A percentile compares a stretch with the other conserved stretches of the same genome.
Conservation (phyloP, 2,113 vertebrate species). For the Scatophagus argus region DNA sequence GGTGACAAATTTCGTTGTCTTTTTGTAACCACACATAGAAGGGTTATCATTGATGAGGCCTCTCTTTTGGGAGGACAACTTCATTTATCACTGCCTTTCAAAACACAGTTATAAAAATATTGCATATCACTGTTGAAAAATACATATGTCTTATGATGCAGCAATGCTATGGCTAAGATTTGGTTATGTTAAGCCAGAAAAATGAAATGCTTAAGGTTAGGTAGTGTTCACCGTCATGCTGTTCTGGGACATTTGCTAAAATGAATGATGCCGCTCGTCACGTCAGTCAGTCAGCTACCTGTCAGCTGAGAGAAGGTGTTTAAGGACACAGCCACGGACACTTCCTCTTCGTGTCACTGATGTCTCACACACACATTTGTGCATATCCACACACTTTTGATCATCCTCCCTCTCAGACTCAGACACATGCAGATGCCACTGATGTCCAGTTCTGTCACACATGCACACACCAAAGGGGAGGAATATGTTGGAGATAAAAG, state of each 20-base stretch:
- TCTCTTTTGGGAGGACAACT: neutral
- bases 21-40: too few species aligned
- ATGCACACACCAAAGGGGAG: constrained; percentile 14
- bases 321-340: constrained; percentile 20
- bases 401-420: constrained; percentile 14
- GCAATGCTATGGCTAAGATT: neutral
- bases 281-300: neutral
- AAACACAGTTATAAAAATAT: neutral
- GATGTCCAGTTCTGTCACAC: constrained; percentile 32
- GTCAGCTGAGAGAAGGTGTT: constrained; percentile 4
- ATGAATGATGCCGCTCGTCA: neutral
- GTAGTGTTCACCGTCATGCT: neutral
- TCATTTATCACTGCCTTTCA: neutral
- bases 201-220: neutral
- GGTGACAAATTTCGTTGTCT: too few species aligned
- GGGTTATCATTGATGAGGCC: too few species aligned
- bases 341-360: neutral
- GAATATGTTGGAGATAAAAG: constrained; percentile 26
- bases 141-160: neutral
- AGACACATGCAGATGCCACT: neutral
- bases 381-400: neutral
- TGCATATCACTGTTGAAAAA: neutral
- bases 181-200: neutral
- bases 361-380: neutral
- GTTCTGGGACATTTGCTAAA: neutral